Evolutionary conservation across 1,140 invertebrate genomes (phyloP), one percentile per base, ranked within the genome.

Genomic region (Trachymyrmex septentrionalis): DNA sequence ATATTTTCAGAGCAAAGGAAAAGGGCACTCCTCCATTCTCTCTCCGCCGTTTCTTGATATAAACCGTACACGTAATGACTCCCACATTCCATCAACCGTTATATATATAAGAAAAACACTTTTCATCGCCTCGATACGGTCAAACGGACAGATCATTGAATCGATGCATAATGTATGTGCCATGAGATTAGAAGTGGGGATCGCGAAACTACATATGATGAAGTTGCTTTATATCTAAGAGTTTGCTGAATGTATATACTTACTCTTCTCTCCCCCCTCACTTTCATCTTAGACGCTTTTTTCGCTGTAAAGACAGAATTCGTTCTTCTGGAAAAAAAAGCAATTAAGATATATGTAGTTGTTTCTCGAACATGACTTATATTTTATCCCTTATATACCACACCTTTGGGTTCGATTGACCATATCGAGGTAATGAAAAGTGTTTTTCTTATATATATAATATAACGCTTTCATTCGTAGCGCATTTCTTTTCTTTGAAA

Each of bases 271-370:
- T 90, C 3, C 48, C 9, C 34, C 34, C 3, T 5, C 24, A 61
- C 24, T 67, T 44, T 24, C 21, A 21, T 57, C 24, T 21, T 14
- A 12, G 21, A 61, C 80, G 72, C 24, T 80, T 21, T 59, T 71
- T 16, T 87, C 77, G 55, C 53, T 76, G 67, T 53, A 87, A 85
- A 92, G 89, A 88, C 91, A 87, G 69, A 27, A 91, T 67, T 86
- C 89, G 78, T 66, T 92, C 88, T 93, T 92, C 90, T 91, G 88
- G 91, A 93, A 92, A 90, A 90, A 91, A 87, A 91, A 92, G 85
- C 88, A 71, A 91, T 89, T 89, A 91, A 92, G 87, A 88, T 92
- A 89, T 34, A 69, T 44, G 0, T 38, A 38, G 1, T 38, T 44
- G 2, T 44, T 44, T 44, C 2, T 10, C 38, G 10, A 44, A 44